Evolutionary conservation across 2,888 invertebrate species (phyloP).

Genomic region (Sinohyriopsis cumingii): DNA sequence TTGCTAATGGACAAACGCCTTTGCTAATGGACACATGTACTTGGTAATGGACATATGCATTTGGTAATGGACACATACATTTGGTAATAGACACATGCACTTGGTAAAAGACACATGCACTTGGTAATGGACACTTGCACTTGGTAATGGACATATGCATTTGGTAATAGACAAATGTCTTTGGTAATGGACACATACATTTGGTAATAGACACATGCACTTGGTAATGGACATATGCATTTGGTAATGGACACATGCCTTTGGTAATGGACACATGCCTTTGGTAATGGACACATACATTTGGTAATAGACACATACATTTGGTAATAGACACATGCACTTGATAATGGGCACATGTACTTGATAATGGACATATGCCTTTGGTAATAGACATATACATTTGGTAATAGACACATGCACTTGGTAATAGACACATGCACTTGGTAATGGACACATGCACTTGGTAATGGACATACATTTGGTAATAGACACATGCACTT

Average conservation of each 20-base stretch:
- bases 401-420: conserved; percentile 80
- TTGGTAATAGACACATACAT: conserved; percentile 77
- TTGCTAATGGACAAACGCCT: conserved; percentile 80
- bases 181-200: conserved; percentile 80
- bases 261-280: conserved; percentile 77
- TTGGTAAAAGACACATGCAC: conserved; percentile 88
- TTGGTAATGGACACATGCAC: conserved; percentile 80
- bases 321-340: conserved; percentile 83
- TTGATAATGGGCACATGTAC: conserved; percentile 77
- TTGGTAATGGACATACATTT: conserved; percentile 77
- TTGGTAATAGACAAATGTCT: conserved; percentile 77
- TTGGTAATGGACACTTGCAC: conserved; percentile 77
- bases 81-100: conserved; percentile 77
- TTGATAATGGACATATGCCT: conserved; percentile 80
- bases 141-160: conserved; percentile 80
- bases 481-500: conserved; percentile 83
- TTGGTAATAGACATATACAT: conserved; percentile 77
- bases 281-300: conserved; percentile 80
- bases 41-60: conserved; percentile 87
- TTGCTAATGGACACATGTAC: conserved; percentile 88
- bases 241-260: conserved; percentile 80
- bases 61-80: conserved; percentile 77
- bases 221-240: conserved; percentile 77
- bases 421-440: conserved; percentile 77
- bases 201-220: conserved; percentile 88